phyloP scores from a whole-genome alignment of 1,140 invertebrate genomes.

The Trichonephila clavata region DNA sequence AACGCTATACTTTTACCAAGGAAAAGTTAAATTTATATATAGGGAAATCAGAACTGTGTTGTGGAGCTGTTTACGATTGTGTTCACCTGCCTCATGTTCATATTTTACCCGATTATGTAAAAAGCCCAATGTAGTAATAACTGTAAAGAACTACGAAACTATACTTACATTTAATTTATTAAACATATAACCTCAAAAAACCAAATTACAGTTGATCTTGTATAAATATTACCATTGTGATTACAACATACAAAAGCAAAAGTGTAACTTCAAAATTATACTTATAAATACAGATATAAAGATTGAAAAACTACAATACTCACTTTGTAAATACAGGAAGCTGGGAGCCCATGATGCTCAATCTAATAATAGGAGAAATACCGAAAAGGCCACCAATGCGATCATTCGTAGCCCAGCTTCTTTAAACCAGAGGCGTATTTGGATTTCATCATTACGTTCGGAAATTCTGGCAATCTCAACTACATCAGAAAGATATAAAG shows the following conservation, averaged over 20 bases:
- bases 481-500: background rate
- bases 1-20: too few relatives aligned
- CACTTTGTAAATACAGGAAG: slow-evolving; percentile 96
- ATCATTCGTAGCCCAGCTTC: slow-evolving; percentile 43
- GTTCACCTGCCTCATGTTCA: background rate
- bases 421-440: background rate
- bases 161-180: too few relatives aligned
- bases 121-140: background rate
- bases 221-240: too few relatives aligned
- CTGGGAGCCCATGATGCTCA: slow-evolving; percentile 97
- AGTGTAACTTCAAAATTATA: too few relatives aligned
- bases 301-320: background rate
- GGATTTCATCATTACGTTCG: background rate
- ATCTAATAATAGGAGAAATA: slow-evolving; percentile 88
- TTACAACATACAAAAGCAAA: too few relatives aligned
- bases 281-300: too few relatives aligned
- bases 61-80: too few relatives aligned
- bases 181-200: too few relatives aligned
- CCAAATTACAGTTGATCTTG: too few relatives aligned
- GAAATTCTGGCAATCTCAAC: slow-evolving; percentile 55
- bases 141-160: too few relatives aligned
- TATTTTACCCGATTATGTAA: background rate
- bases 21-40: too few relatives aligned
- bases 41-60: too few relatives aligned
- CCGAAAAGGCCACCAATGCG: background rate